Evolutionary conservation across 2,113 vertebrate genomes (phyloP).

Genomic region (Pomatorhinus ruficollis): DNA sequence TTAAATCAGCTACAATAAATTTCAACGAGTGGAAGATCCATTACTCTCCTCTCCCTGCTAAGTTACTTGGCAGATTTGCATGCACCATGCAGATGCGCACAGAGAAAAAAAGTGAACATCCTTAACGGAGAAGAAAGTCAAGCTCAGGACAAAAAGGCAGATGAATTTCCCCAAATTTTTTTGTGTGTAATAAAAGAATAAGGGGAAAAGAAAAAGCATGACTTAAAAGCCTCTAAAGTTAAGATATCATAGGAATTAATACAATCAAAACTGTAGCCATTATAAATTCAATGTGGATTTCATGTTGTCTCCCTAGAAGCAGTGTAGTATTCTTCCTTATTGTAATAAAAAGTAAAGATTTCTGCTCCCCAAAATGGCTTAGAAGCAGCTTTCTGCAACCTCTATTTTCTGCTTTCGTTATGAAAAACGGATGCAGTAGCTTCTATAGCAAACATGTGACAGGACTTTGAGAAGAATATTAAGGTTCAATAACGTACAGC

Average conservation of each 20-base stretch:
- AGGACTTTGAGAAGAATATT: slow-evolving; percentile 8
- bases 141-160: neutral
- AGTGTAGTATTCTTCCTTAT: neutral
- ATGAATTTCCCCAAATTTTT: neutral
- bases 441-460: neutral
- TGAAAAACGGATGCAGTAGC: neutral
- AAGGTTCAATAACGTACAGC: slow-evolving; percentile 35
- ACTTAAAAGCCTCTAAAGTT: neutral
- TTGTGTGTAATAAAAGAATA: neutral
- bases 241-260: neutral
- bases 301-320: neutral
- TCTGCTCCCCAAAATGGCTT: neutral
- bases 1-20: neutral
- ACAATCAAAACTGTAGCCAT: neutral
- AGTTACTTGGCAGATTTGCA: neutral
- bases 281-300: neutral
- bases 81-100: neutral
- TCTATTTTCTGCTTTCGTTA: neutral
- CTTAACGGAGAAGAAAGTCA: neutral
- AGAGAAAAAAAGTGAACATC: neutral
- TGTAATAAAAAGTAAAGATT: neutral
- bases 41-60: neutral
- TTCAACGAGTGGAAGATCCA: neutral
- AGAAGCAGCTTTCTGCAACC: neutral
- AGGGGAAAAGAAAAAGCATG: neutral